Conservation (phyloP, 2,113 vertebrate genomes). For the Cyanoderma ruficeps region DNA sequence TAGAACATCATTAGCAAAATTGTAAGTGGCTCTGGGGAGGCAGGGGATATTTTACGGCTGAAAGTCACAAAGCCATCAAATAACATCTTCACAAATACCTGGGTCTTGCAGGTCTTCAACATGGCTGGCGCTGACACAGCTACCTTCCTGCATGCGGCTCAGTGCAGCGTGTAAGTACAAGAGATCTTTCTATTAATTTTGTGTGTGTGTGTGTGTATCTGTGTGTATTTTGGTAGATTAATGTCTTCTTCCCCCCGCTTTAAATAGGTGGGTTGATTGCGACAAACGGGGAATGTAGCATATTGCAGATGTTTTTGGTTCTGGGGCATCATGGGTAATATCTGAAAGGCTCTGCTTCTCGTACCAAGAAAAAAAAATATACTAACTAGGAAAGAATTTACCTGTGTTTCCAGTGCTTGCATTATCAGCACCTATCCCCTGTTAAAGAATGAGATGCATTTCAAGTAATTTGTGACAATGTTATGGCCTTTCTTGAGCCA, state of each 20-base stretch:
- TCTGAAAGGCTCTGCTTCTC: not conserved
- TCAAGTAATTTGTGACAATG: not conserved
- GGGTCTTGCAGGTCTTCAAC: conserved; percentile 51
- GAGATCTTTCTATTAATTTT: not conserved
- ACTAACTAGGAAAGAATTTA: not conserved
- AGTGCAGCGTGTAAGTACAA: not conserved
- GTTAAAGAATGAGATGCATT: not conserved
- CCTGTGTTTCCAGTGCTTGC: not conserved
- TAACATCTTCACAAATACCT: conserved; percentile 22
- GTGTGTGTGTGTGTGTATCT: not conserved
- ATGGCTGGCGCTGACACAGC: not conserved
- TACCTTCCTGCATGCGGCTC: not conserved
- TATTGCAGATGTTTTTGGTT: conserved; percentile 50
- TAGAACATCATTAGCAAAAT: not conserved
- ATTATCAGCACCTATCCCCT: not conserved
- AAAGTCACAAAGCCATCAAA: not conserved
- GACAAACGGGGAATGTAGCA: not conserved
- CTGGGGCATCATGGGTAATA: conserved; percentile 17
- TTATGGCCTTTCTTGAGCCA: not conserved
- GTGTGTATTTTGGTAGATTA: not conserved
- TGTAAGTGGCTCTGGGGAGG: not conserved
- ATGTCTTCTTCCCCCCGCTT: not conserved
- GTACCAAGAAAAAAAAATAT: not conserved
- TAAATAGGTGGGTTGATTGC: not conserved
- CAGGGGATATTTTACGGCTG: not conserved